Conservation (phyloP, 1,140 invertebrate genomes). For the Adelges cooleyi region DNA sequence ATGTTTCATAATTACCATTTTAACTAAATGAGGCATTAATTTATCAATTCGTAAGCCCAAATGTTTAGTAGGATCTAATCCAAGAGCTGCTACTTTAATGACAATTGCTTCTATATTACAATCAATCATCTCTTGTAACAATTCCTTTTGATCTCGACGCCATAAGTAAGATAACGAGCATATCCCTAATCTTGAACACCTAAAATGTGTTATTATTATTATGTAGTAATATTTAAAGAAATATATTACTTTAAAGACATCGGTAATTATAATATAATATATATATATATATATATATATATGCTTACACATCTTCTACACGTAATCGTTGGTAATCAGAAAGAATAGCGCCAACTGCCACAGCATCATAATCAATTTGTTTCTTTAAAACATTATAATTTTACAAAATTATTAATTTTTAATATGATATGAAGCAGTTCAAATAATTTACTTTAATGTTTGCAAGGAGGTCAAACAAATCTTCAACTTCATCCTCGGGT, state of each 20-base stretch:
- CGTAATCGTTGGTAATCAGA: conserved; percentile 95
- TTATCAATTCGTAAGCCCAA: conserved; percentile 75
- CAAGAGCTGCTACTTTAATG: conserved; percentile 91
- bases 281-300: conserved; percentile 1
- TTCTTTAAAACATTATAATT: conserved; percentile 60
- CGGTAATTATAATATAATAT: not conserved
- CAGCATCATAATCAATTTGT: conserved; percentile 72
- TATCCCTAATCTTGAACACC: conserved; percentile 79
- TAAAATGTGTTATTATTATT: too few species aligned
- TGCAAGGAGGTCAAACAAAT: conserved; percentile 75
- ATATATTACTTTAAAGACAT: not conserved
- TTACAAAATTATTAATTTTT: conserved; percentile 17
- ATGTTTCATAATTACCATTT: conserved; percentile 56
- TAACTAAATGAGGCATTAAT: conserved; percentile 70
- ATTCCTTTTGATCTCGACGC: conserved; percentile 82
- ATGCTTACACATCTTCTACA: conserved; percentile 91
- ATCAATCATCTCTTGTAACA: conserved; percentile 95
- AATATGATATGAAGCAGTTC: not conserved
- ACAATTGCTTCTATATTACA: conserved; percentile 84
- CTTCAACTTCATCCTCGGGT: conserved; percentile 96
- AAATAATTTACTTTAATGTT: conserved; percentile 51
- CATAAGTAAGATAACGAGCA: conserved; percentile 85
- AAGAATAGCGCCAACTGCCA: conserved; percentile 91
- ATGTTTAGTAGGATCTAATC: conserved; percentile 73
- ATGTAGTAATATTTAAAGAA: not conserved